A percentile compares a stretch with the other conserved stretches of the same genome.
Evolutionary conservation across 2,888 invertebrate genomes (phyloP).

Genomic region (Drosophila kanekoi): DNA sequence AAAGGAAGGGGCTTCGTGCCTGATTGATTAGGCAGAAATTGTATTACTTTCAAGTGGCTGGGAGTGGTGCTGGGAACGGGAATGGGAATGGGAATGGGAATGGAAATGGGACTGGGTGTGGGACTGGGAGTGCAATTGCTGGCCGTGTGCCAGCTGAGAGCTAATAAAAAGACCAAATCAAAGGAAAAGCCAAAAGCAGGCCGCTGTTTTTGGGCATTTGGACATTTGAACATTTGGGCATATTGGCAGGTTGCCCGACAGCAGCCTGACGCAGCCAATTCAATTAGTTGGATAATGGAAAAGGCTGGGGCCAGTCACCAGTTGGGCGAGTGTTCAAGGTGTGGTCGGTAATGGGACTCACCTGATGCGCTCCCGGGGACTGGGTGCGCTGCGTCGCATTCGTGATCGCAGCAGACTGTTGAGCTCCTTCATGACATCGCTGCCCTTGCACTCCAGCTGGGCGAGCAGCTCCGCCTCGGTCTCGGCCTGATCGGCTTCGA

Average conservation of each 20-base stretch:
- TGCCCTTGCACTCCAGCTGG: conserved; percentile 86
- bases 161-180: conserved; percentile 61
- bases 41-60: conserved; percentile 55
- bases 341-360: conserved; percentile 58
- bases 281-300: conserved; percentile 59
- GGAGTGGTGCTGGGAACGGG: conserved; percentile 30
- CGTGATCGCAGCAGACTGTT: conserved; percentile 86
- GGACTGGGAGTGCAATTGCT: conserved; percentile 28
- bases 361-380: conserved; percentile 77
- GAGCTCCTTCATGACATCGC: conserved; percentile 87
- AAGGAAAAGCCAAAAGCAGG: conserved; percentile 47
- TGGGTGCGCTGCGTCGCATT: conserved; percentile 62
- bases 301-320: not conserved
- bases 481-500: conserved; percentile 79
- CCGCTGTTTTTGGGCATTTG: conserved; percentile 39
- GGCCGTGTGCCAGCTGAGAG: conserved; percentile 59
- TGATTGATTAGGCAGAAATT: conserved; percentile 66
- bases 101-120: conserved; percentile 1
- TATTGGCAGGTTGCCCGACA: conserved; percentile 49
- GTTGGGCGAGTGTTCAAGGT: conserved; percentile 7
- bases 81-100: conserved; percentile 5
- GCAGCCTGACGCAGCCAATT: conserved; percentile 47
- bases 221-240: conserved; percentile 37
- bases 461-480: conserved; percentile 84
- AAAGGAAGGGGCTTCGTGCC: conserved; percentile 16